phyloP scores from a whole-genome alignment of 2,797 vertebrate species.

The Rhynchotus rufescens region DNA sequence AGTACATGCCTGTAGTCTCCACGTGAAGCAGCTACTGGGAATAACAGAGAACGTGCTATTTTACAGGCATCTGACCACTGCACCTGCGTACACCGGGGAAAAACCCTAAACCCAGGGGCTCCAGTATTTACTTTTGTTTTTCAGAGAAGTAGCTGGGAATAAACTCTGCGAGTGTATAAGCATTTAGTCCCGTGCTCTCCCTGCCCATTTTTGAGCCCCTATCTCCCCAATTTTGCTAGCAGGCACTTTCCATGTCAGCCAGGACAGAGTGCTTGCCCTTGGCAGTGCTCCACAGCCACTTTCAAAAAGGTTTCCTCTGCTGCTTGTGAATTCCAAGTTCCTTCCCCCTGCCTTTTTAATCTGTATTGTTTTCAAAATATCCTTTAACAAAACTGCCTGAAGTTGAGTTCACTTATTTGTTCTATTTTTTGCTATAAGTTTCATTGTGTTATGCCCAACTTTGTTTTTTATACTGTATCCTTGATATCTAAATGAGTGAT shows the following conservation, averaged over 20 bases:
- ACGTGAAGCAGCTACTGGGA: slow-evolving; percentile 12
- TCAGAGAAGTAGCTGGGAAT: background rate
- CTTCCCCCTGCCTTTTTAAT: background rate
- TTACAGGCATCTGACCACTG: slow-evolving; percentile 30
- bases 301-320: background rate
- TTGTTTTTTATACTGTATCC: background rate
- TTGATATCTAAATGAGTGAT: background rate
- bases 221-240: background rate
- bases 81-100: slow-evolving; percentile 23
- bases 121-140: background rate
- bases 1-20: slow-evolving; percentile 14
- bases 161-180: background rate
- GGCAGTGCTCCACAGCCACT: background rate
- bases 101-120: background rate
- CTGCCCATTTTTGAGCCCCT: background rate
- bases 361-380: background rate
- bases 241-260: background rate
- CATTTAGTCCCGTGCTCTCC: background rate
- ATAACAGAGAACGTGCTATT: background rate
- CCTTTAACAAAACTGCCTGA: background rate
- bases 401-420: background rate
- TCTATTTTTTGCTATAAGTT: background rate
- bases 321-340: background rate
- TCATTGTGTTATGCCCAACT: background rate
- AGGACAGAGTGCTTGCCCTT: background rate